Conservation (phyloP, 2,113 vertebrate genomes). For the Romanogobio albipinnatus region DNA sequence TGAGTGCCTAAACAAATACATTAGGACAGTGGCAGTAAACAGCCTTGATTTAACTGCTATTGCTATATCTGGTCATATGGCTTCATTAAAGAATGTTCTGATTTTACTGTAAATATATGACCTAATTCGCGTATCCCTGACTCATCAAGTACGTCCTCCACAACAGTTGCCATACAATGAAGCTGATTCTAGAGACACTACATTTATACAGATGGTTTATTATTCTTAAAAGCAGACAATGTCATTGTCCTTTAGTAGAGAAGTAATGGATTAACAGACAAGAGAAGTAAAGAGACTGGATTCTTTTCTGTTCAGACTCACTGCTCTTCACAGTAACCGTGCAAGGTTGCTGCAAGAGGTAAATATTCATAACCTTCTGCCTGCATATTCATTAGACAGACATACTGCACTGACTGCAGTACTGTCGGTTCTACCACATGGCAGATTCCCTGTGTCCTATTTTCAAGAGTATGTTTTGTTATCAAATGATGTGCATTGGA, state of each 20-base stretch:
- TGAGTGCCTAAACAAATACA: neutral
- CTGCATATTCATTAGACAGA: constrained; percentile 1
- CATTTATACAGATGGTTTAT: neutral
- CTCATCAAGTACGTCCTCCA: neutral
- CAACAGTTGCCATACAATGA: neutral
- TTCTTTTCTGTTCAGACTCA: neutral
- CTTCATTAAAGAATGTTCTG: neutral
- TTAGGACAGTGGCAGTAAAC: neutral
- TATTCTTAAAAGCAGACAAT: neutral
- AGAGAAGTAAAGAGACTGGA: neutral
- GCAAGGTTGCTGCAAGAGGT: neutral
- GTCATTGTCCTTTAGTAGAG: neutral
- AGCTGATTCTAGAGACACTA: neutral
- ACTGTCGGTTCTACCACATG: neutral
- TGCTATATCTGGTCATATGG: neutral
- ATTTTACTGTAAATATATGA: neutral
- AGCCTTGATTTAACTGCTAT: neutral
- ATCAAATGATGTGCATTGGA: neutral
- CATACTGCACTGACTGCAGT: neutral
- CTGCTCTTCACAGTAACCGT: neutral
- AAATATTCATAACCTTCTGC: constrained; percentile 4
- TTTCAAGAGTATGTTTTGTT: neutral
- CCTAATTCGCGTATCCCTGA: neutral
- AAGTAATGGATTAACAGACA: neutral
- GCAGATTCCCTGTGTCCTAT: neutral